These are phyloP conservation scores for Triplophysa rosa DNA, from an alignment of 2,113 vertebrate genomes.

Conservation along the genomic window DNA sequence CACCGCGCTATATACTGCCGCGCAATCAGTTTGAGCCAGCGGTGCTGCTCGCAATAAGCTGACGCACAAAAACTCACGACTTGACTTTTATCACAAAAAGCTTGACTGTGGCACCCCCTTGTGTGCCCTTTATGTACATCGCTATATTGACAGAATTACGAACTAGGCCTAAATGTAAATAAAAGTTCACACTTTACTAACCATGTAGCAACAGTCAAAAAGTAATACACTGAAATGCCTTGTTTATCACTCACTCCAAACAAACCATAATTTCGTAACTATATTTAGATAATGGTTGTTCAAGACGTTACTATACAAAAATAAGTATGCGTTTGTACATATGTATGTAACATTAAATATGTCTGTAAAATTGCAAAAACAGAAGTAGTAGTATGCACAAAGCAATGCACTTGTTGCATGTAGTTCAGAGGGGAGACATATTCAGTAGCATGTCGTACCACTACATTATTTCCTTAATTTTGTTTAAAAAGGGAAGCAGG, in stretches of 20 bases:
- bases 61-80: background rate
- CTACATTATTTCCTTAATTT: background rate
- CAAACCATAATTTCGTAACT: background rate
- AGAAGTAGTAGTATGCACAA: background rate
- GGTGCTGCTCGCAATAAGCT: background rate
- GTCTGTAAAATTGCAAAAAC: too few relatives aligned
- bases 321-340: too few relatives aligned
- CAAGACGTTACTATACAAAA: background rate
- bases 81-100: background rate
- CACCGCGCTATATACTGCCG: background rate
- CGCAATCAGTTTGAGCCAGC: background rate
- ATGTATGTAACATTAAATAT: background rate
- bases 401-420: constrained; percentile 27
- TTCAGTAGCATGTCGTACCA: too few relatives aligned
- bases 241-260: background rate
- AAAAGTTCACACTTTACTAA: background rate
- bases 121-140: background rate
- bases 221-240: background rate
- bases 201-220: background rate
- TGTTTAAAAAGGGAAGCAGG: background rate
- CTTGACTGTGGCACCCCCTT: background rate
- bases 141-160: background rate
- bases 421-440: background rate
- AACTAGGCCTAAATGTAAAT: too few relatives aligned
- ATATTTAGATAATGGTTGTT: background rate